Evolutionary conservation across 2,797 vertebrate genomes (phyloP), one percentile per base, ranked within the genome.

Genomic region (Tachyglossus aculeatus): DNA sequence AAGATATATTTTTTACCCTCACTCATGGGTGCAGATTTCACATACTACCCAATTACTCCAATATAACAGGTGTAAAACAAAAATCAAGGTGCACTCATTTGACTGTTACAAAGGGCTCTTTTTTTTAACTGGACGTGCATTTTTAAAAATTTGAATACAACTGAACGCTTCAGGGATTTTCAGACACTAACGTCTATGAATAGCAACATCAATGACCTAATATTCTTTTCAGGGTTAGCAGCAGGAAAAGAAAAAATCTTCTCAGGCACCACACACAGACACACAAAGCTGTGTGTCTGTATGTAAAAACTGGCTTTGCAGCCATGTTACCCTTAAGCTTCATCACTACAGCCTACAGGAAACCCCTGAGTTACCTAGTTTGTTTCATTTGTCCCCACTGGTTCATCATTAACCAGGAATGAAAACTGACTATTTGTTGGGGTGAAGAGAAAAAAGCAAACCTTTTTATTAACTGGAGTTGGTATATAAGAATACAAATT

Each of bases 381-480:
- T 60, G 68, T 45, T 52, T 66, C 11, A 60, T 63, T 72, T 74
- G n/a, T 70, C 73, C 52, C 37, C 36, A 75, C 5, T 61, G 21
- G 25, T 47, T 70, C 51, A 27, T 19, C 68, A 16, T 38, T 71
- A 67, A 66, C 24, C 37, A 68, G 51, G 70, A 69, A 62, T 53
- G 67, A 45, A 36, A 76, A 40, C 19, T 66, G 70, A 81, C 8
- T 64, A 61, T 61, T 70, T 72, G 36, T 3, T 48, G 32, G 18
- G 38, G 67, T 40, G 37, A 61, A 34, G 52, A 31, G 39, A 37
- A 41, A 58, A 64, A 16, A 7, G 16, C 37, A 66, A 71, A 12
- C 19, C 33, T 16, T 41, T n/a, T 61, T 37, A 29, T 61, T 66
- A 68, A 51, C 48, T 41, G 48, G 8, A 45, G 62, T 19, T 45